Conservation (phyloP, 2,797 vertebrate species). For the Gadopsis marmoratus region DNA sequence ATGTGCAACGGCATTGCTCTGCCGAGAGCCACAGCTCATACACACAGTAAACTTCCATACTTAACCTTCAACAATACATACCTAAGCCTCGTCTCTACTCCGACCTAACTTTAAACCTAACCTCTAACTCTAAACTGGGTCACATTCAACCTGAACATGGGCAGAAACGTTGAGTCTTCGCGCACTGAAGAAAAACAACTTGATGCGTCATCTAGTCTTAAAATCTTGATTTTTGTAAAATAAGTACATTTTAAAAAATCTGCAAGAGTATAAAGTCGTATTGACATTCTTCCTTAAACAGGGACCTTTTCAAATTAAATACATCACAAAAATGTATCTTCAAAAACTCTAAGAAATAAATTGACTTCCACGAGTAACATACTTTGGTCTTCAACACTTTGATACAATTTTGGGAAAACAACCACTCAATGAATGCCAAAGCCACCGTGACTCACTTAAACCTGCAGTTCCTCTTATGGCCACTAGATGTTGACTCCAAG, state of each 20-base stretch:
- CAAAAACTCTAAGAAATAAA: background rate
- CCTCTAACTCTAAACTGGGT: background rate
- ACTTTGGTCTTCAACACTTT: background rate
- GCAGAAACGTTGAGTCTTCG: background rate
- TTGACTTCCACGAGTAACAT: background rate
- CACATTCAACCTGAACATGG: background rate
- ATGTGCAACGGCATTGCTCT: background rate
- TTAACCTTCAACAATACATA: slow-evolving; percentile 16
- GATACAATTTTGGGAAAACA: background rate
- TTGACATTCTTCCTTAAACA: background rate
- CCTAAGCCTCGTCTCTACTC: slow-evolving; percentile 8
- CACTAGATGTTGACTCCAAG: slow-evolving; percentile 8
- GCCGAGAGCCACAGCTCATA: background rate
- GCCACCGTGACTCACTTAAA: background rate
- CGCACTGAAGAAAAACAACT: background rate
- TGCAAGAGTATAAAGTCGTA: background rate
- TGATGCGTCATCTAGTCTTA: no score
- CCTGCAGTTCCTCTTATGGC: slow-evolving; percentile 14
- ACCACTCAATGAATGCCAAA: background rate
- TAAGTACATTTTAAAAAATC: background rate
- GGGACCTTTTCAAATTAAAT: background rate
- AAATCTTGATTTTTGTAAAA: background rate
- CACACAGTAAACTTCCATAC: background rate
- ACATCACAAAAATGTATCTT: background rate
- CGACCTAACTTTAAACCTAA: background rate